Evolutionary conservation across 2,113 vertebrate genomes (phyloP).

Genomic region (Aspiorhynchus laticeps): DNA sequence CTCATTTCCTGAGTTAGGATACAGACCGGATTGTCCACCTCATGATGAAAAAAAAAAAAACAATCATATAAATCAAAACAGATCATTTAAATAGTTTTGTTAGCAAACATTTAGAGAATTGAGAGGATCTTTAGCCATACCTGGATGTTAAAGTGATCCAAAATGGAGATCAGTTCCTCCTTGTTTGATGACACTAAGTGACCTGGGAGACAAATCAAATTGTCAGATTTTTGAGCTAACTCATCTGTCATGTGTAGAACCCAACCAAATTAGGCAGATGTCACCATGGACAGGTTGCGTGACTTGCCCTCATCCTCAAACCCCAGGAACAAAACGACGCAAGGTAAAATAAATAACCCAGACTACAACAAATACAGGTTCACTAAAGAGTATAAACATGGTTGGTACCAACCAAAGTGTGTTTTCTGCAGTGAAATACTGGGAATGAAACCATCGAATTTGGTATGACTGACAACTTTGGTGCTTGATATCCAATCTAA

Average conservation of each 20-base stretch:
- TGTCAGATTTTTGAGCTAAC: not conserved
- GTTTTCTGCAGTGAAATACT: not conserved
- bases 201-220: constrained; percentile 60
- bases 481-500: not conserved
- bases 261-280: not conserved
- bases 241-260: not conserved
- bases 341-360: not conserved
- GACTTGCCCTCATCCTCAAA: not conserved
- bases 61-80: not conserved
- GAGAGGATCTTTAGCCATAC: constrained; percentile 64
- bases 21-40: constrained; percentile 97
- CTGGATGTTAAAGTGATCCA: constrained; percentile 98
- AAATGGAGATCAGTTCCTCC: constrained; percentile 85
- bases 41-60: constrained; percentile 49
- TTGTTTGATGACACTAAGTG: constrained; percentile 84
- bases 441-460: not conserved
- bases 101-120: not conserved
- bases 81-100: not conserved
- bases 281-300: not conserved
- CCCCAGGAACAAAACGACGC: not conserved
- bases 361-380: constrained; percentile 1
- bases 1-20: constrained; percentile 98
- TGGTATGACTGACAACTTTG: not conserved
- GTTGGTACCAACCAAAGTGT: not conserved
- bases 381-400: not conserved